Evolutionary conservation across 2,113 vertebrate species (phyloP).

Genomic region (Tychaedon coryphoeus): DNA sequence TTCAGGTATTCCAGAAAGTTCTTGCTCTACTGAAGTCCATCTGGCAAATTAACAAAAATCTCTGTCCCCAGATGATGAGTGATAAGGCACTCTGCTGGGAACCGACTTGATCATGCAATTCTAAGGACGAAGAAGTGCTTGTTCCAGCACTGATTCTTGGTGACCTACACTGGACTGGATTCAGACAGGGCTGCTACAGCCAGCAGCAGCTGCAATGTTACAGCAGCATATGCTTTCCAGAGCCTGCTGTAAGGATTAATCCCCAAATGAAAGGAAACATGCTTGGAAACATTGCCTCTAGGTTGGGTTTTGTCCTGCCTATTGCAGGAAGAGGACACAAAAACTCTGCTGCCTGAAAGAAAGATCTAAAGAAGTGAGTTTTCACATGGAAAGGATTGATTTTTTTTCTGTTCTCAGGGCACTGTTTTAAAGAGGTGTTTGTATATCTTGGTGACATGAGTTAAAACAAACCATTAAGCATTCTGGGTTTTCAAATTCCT

Average conservation of each 20-base stretch:
- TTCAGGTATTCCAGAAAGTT: background rate
- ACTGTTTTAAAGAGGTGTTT: conserved; percentile 39
- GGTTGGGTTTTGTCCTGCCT: background rate
- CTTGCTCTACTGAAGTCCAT: background rate
- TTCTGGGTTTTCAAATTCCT: background rate
- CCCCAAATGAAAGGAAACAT: background rate
- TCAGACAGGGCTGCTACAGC: background rate
- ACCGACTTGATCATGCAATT: background rate
- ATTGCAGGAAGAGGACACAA: background rate
- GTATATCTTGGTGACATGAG: background rate
- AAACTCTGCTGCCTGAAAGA: background rate
- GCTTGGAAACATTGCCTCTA: background rate
- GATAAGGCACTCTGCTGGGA: conserved; percentile 4
- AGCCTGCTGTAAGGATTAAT: background rate
- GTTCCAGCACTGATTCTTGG: background rate
- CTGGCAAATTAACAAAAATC: background rate
- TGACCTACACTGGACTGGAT: background rate
- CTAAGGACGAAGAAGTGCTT: background rate
- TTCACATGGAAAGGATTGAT: background rate
- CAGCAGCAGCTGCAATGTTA: background rate
- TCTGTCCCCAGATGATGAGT: background rate
- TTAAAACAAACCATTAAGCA: conserved; percentile 8
- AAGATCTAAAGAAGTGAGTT: background rate
- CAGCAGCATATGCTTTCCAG: background rate
- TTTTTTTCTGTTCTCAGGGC: background rate